Conservation (phyloP, 2,888 invertebrate species). For the Aspidiotus rigidus region DNA sequence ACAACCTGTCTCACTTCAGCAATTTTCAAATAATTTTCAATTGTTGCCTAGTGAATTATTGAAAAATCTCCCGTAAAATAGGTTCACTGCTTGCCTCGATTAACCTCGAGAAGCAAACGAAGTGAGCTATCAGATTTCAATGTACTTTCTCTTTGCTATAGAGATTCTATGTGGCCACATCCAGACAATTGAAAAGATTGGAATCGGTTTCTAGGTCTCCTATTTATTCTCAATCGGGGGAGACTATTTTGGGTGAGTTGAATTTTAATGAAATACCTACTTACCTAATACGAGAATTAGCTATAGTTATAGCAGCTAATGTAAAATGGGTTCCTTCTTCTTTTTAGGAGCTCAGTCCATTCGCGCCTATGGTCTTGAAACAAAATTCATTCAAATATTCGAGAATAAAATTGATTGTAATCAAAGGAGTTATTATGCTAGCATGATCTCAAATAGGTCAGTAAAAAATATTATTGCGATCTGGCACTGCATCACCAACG, state of each 20-base stretch:
- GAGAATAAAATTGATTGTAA: constrained; percentile 84
- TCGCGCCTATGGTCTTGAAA: constrained; percentile 70
- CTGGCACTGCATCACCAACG: too few relatives aligned
- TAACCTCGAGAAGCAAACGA: too few relatives aligned
- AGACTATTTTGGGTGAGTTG: constrained; percentile 62
- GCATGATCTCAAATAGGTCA: constrained; percentile 75
- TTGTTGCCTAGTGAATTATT: too few relatives aligned
- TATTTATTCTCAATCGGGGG: constrained; percentile 93
- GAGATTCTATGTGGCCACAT: constrained; percentile 88
- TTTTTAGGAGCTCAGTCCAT: constrained; percentile 60
- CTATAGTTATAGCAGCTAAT: too few relatives aligned
- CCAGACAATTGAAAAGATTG: constrained; percentile 84
- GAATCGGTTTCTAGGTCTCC: constrained; percentile 91
- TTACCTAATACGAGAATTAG: too few relatives aligned
- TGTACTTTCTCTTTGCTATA: constrained; percentile 45
- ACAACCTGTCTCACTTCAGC: too few relatives aligned
- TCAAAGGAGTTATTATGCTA: constrained; percentile 86
- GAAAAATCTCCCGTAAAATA: too few relatives aligned
- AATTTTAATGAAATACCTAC: neutral
- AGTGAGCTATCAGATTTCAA: too few relatives aligned
- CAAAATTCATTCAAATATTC: constrained; percentile 78
- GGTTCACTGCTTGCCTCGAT: too few relatives aligned
- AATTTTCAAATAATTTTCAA: too few relatives aligned
- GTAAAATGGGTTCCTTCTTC: neutral
- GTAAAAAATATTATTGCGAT: constrained; percentile 16